These are phyloP conservation scores for Zaprionus taronus DNA, from an alignment of 1,140 invertebrate species.

Conservation along the genomic window DNA sequence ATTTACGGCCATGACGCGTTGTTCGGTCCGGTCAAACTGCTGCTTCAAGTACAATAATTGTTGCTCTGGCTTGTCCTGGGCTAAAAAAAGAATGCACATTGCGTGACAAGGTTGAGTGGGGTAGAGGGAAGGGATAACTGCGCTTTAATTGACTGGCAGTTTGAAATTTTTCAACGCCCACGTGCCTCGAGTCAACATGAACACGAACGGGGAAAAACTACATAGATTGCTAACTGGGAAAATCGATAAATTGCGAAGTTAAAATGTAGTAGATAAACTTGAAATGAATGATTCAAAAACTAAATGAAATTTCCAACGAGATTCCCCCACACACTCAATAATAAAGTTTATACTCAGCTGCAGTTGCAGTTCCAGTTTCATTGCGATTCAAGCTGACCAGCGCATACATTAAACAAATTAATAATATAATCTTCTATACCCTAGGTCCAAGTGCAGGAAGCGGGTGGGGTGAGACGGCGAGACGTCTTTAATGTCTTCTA, in stretches of 20 bases:
- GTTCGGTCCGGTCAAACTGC: background rate
- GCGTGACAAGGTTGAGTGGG: conserved; percentile 29
- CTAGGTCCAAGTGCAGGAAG: conserved; percentile 8
- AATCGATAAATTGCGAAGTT: conserved; percentile 36
- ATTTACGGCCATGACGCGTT: conserved; percentile 33
- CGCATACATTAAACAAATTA: conserved; percentile 59
- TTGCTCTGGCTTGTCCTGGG: conserved; percentile 18
- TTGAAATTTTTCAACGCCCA: conserved; percentile 30
- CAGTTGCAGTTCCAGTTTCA: conserved; percentile 17
- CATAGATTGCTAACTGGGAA: background rate
- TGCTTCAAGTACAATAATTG: background rate
- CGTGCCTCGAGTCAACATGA: background rate
- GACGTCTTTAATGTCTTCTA: conserved; percentile 38
- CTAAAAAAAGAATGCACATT: conserved; percentile 50
- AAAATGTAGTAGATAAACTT: conserved; percentile 28
- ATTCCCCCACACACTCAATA: conserved; percentile 1
- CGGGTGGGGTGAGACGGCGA: background rate
- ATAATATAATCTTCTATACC: conserved; percentile 39
- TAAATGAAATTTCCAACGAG: conserved; percentile 24
- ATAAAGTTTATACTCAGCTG: background rate
- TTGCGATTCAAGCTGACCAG: background rate
- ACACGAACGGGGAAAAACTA: conserved; percentile 23
- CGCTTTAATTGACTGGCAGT: conserved; percentile 45
- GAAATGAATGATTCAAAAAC: conserved; percentile 3
- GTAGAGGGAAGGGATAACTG: conserved; percentile 1